Base-by-base conservation (phyloP, 1,140 invertebrate species). In the Luehdorfia chinensis region DNA sequence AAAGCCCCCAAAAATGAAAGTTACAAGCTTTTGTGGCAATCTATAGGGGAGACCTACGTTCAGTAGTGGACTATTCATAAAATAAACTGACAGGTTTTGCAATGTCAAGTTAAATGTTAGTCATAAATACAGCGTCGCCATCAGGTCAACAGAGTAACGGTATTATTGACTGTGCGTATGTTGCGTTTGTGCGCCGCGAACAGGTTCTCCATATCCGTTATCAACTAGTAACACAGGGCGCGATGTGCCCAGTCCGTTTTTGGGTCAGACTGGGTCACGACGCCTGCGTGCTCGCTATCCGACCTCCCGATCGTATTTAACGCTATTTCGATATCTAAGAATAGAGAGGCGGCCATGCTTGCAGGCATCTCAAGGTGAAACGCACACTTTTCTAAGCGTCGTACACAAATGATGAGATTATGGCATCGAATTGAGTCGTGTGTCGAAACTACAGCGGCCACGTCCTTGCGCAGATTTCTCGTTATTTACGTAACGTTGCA, bases 211-310 rank as follows among this genome's bases (percentile, higher is more conserved):
- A 62, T 67, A 73, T 76, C 78, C 75, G 74, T 76, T 80, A 80
- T 75, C 74, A 74, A 71, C 55, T 72, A 55, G 66, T 62, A 66
- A 58, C 56, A 59, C 52, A 59, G 69, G 69, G 72, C 62, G 67
- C 60, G 63, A 70, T 67, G 66, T 69, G 62, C 65, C 67, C 62
- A 65, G 62, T 66, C 63, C 57, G 72, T 77, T 85, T 85, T 83
- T 85, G 75, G 81, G 81, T 85, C 81, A 79, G 70, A 55, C 67
- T 79, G 62, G 78, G 81, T 85, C 78, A 83, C 65, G 72, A 81
- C 81, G 81, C 81, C 73, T 85, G 81, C 81, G 81, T 79, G 63
- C 54, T 75, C 39, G 41, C 56, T 49, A 57, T 50, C 50, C 54
- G 56, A 66, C 62, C 66, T 56, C 69, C 63, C 59, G 43, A 64